Evolutionary conservation across 37 sponge, comb jelly and placozoan species (phyloP), one percentile per base, ranked within the genome.

Genomic region (Lycopodina hypogea): DNA sequence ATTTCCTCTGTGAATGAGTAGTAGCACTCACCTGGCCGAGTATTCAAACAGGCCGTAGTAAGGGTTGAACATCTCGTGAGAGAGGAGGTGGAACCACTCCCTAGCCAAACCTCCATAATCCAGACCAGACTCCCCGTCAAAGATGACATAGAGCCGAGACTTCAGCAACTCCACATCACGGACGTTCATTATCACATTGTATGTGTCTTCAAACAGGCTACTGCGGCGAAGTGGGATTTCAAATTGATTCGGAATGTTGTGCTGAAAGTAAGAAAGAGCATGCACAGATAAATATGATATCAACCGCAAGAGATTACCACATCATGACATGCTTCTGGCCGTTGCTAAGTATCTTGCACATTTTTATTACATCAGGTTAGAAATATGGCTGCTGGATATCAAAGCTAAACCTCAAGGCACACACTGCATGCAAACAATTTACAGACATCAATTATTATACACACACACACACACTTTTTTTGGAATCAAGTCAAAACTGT

Each of bases 1-100:
- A 48, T n/a, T 26, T 12, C n/a, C 41, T 69, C 57, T 2, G 34
- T 48, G 58, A 76, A 60, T 1, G n/a, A n/a, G n/a, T n/a, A n/a
- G n/a, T n/a, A n/a, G n/a, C n/a, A n/a, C 56, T 59, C 53, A 95
- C 99, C 87, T 98, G 45, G 99, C 99, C 24, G 99, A 88, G 78
- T 96, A 99, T 73, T 99, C 99, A 87, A 96, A 99, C 62, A 99
- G 86, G n/a, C 96, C 97, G 65, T 99, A 99, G 84, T 99, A 99
- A 11, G 99, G 99, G 77, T 96, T 99, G 81, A 99, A 99, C 95
- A 96, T 99, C 69, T 95, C 99, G 42, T 93, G 89, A 0, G 99
- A 99, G 68, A 99, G 75, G 41, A 96, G 75, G 48, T 88, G 78
- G 42, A 99, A 96, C 99, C 99, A 99, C 80, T 99, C 99, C 63